These are phyloP conservation scores for Leptinotarsa defecta DNA, from an alignment of 1,140 invertebrate genomes.

Conservation along the genomic window DNA sequence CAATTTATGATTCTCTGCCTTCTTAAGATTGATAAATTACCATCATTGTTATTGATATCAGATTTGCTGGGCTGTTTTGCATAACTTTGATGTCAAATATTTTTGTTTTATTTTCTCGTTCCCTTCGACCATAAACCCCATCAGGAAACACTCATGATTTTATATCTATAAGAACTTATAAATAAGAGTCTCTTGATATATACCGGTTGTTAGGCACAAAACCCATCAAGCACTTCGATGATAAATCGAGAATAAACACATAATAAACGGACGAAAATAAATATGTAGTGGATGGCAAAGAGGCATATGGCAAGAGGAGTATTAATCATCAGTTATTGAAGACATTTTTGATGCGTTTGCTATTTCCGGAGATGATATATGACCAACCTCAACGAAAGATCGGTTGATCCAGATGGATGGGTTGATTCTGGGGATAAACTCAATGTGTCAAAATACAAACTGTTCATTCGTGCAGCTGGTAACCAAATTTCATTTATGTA, in stretches of 20 bases:
- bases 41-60: no score
- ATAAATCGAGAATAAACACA: conserved; percentile 23
- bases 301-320: neutral
- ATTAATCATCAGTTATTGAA: conserved; percentile 1
- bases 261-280: conserved; percentile 23
- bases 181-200: conserved; percentile 19
- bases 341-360: conserved; percentile 1
- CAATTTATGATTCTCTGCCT: no score
- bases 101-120: neutral
- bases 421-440: no score
- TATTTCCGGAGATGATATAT: conserved; percentile 3
- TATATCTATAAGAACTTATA: conserved; percentile 13
- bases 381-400: conserved; percentile 2
- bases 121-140: neutral
- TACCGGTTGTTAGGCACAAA: neutral
- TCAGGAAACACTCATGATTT: neutral
- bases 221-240: conserved; percentile 14
- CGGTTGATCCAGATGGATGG: neutral
- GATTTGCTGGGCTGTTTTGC: no score
- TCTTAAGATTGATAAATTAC: no score
- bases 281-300: neutral
- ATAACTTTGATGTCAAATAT: no score
- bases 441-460: no score
- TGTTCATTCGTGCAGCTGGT: no score
- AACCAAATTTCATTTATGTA: no score